These are phyloP conservation scores for Eremophila alpestris DNA, from an alignment of 2,797 vertebrate genomes.

Conservation along the genomic window DNA sequence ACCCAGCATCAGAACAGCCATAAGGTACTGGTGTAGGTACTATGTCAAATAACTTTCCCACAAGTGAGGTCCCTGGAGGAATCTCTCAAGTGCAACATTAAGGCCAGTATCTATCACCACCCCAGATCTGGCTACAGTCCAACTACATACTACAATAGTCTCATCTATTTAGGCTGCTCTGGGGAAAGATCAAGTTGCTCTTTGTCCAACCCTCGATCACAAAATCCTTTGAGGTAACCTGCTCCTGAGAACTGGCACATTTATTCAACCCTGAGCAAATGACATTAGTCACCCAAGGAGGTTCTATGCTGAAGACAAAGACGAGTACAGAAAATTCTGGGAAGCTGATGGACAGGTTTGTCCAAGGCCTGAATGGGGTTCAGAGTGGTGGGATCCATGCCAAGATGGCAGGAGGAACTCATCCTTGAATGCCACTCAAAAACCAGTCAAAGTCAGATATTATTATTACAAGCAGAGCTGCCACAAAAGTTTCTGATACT, in stretches of 20 bases:
- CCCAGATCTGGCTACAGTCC: not conserved
- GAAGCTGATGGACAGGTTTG: not conserved
- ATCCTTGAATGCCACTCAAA: not conserved
- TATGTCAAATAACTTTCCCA: not conserved
- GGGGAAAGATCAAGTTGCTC: not conserved
- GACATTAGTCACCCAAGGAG: not conserved
- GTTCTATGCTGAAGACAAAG: not conserved
- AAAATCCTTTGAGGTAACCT: not conserved
- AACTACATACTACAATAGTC: not conserved
- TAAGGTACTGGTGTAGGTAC: not conserved
- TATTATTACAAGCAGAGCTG: not conserved
- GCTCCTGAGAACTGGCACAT: not conserved
- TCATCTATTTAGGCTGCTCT: not conserved
- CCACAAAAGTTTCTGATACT: not conserved
- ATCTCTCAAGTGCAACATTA: not conserved
- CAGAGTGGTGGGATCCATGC: not conserved
- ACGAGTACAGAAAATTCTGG: not conserved
- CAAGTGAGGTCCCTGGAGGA: not conserved
- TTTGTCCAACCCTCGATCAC: not conserved
- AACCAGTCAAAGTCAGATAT: not conserved
- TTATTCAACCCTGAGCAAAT: not conserved
- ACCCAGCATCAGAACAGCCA: not conserved
- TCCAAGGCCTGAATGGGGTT: not conserved
- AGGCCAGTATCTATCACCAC: not conserved
- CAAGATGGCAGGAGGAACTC: not conserved